These are phyloP conservation scores for chimpanzee (Pan troglodytes) DNA, from an alignment of 2,113 vertebrate genomes.

Conservation along the genomic window DNA sequence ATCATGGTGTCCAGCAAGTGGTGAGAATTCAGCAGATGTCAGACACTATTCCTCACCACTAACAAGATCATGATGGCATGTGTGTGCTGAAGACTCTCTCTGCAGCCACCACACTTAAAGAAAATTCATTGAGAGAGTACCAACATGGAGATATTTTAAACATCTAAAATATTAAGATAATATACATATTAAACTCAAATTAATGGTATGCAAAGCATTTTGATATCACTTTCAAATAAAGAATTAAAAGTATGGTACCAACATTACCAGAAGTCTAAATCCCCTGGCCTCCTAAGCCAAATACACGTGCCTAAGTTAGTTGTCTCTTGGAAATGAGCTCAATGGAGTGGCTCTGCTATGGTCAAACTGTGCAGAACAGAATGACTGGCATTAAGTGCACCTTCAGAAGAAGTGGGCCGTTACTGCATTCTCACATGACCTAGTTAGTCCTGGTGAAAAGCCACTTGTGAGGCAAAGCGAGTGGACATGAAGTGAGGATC, in stretches of 20 bases:
- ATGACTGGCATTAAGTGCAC: rapidly evolving
- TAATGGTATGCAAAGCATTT: neutral
- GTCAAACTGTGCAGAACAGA: too few relatives aligned
- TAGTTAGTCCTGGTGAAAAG: too few relatives aligned
- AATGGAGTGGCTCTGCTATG: rapidly evolving
- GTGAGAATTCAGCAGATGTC: neutral
- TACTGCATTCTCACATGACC: rapidly evolving
- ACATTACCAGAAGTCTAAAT: neutral
- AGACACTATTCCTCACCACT: neutral
- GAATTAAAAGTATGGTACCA: neutral
- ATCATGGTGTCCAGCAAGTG: neutral
- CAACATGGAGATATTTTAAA: neutral
- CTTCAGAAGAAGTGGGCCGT: neutral
- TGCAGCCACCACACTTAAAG: neutral
- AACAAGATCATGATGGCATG: neutral
- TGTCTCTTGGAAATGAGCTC: neutral
- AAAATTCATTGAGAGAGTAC: too few relatives aligned
- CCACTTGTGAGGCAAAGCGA: rapidly evolving
- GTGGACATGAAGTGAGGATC: rapidly evolving
- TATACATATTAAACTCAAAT: neutral
- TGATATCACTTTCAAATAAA: neutral
- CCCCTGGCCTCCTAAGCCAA: neutral
- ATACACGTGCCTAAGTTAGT: rapidly evolving
- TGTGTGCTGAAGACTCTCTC: too few relatives aligned
- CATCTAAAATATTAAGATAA: too few relatives aligned